Base-by-base conservation (phyloP, 1,140 invertebrate species). In the Aporrectodea caliginosa region DNA sequence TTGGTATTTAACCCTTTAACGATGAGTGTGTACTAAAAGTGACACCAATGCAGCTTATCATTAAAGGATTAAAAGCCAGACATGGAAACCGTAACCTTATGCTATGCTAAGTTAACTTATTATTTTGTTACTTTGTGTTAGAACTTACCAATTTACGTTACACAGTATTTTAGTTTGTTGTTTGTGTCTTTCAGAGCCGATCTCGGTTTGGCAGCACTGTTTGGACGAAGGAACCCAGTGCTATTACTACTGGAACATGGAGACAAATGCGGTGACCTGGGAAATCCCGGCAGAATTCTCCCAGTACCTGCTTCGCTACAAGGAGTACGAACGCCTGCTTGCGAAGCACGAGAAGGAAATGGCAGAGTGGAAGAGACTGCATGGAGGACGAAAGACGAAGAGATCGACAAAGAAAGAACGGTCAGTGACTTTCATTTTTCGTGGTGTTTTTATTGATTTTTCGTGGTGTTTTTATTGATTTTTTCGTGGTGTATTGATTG, bases 201-300 rank as follows among this genome's bases (percentile, higher is more conserved):
- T 75, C 27, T 84, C 84, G 58, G 80, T 81, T 14, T 93, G 92
- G 92, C 91, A 93, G 88, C 90, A 93, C 84, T 93, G 92, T 82
- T 90, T 90, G 81, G 92, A 93, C 86, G 90, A 92, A 81, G 87
- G 87, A 30, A 91, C 91, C 2, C 92, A 92, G 32, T 93, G 91
- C 86, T 89, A 90, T 22, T 93, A 93, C 85, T 93, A 92, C 84
- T 93, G 93, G 93, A 92, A 93, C 84, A 90, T 89, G 16, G 87
- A 90, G 76, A 93, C 92, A 0, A 92, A 93, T 85, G 90, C 92
- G 83, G 92, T 93, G 1, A 92, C 92, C 14, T 93, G 92, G 92
- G 91, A 92, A 79, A 90, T 91, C 78, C 92, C 93, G 30, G 81
- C 87, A 2, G 92, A 91, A 82, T 89, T 90, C 75, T 89, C 87